These are phyloP conservation scores for Tetraodon nigroviridis DNA, from an alignment of 2,113 vertebrate species.

Conservation along the genomic window DNA sequence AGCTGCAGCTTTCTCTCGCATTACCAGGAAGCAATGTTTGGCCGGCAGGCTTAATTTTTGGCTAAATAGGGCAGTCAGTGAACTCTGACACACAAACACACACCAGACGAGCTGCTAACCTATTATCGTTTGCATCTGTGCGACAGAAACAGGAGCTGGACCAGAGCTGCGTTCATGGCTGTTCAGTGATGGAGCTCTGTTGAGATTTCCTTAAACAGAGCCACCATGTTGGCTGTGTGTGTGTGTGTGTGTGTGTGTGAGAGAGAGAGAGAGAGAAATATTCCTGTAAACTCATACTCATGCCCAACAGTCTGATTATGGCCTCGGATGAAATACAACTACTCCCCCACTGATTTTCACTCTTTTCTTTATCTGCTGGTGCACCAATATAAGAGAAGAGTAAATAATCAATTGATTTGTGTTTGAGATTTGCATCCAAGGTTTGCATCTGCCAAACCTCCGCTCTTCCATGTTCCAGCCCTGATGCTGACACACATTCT, in stretches of 20 bases:
- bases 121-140: conserved; percentile 9
- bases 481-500: too few species aligned
- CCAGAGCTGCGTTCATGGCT: conserved; percentile 8
- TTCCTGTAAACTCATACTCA: background rate
- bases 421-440: too few species aligned
- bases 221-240: background rate
- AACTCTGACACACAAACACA: conserved; percentile 10
- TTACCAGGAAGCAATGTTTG: background rate
- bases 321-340: conserved; percentile 13
- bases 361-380: conserved; percentile 17
- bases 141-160: conserved; percentile 15
- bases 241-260: background rate
- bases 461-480: too few species aligned
- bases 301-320: background rate
- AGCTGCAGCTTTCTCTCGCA: background rate
- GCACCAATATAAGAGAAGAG: conserved; percentile 3
- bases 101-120: conserved; percentile 4
- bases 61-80: conserved; percentile 39
- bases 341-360: conserved; percentile 35
- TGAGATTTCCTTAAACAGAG: conserved; percentile 3
- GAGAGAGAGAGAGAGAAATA: too few species aligned
- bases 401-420: background rate
- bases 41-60: conserved; percentile 17
- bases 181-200: background rate
- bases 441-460: too few species aligned